Base-by-base conservation (phyloP, 2,113 vertebrate species). In the Poeciliopsis turrubarensis region DNA sequence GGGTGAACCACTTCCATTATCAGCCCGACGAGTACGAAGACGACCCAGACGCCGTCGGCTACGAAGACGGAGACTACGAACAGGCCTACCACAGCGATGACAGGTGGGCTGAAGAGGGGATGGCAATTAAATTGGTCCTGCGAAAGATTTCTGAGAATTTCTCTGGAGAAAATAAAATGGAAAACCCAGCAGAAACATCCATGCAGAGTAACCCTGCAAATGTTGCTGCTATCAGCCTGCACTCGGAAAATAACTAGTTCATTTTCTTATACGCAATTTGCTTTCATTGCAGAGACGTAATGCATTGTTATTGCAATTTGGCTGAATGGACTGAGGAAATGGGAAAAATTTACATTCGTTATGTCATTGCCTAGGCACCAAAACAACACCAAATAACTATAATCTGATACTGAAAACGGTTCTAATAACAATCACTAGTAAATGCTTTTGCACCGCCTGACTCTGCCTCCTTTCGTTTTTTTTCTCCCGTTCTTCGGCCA, bases 1-100 rank as follows among this genome's bases (percentile, higher is more conserved):
- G 92, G 72, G 84, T 89, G 57, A 91, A 91, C 88, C 86, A 92
- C 86, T 70, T 92, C 64, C 90, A 89, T 73, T 92, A 91, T 41
- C 80, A 75, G 27, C 78, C 85, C 4, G 80, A 81, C 0, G 75
- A 75, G 47, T 90, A 87, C 11, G 89, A 82, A 67, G 80, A 83
- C 7, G 82, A 86, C 32, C 39, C 70, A 3, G 86, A 84, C 22
- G 25, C 89, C 69, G 83, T 70, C 2, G 77, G 69, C 60, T 91
- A 90, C 72, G 87, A 88, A 85, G 89, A 89, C 14, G 89, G 83
- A 86, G 88, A 86, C 74, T 89, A 88, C 32, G 85, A 86, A 72
- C 85, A 89, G 30, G 84, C 85, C 57, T 88, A 86, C 68, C 86
- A 86, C 63, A 88, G 87, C n/a, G 91, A 92, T 66, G 87, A 69